Evolutionary conservation across 2,113 vertebrate species (phyloP).

Genomic region (Phasianus colchicus): DNA sequence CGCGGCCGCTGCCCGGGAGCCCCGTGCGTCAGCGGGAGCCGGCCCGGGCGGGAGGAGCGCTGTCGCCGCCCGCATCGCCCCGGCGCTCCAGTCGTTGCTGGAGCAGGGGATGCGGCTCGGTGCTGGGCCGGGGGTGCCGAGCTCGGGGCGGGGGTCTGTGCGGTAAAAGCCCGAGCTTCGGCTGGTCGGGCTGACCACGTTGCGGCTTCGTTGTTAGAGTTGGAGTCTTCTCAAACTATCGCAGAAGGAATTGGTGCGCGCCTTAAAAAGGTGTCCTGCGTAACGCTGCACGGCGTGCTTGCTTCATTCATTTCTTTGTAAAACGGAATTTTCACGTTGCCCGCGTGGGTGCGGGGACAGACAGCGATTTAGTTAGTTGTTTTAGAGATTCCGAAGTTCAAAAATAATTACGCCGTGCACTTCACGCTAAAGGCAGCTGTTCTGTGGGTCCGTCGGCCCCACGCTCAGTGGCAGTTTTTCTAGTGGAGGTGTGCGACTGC

Average conservation of each 20-base stretch:
- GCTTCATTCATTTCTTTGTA: background rate
- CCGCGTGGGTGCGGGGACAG: background rate
- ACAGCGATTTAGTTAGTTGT: background rate
- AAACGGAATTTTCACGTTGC: background rate
- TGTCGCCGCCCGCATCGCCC: background rate
- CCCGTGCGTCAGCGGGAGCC: background rate
- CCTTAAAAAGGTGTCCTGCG: background rate
- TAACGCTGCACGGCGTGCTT: fast-evolving
- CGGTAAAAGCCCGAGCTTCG: fast-evolving
- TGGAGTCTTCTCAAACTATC: background rate
- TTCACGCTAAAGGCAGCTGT: background rate
- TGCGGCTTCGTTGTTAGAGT: fast-evolving
- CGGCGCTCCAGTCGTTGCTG: background rate
- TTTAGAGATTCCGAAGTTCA: fast-evolving
- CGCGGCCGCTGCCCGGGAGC: constrained; percentile 37
- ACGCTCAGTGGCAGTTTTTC: background rate
- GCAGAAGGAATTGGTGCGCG: background rate
- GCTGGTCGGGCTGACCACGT: fast-evolving
- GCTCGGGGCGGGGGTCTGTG: background rate
- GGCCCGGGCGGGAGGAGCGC: too few species aligned
- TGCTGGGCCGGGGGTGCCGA: fast-evolving
- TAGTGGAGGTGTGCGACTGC: fast-evolving
- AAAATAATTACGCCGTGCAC: background rate
- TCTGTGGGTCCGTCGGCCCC: background rate
- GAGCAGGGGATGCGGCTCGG: fast-evolving